Evolutionary conservation across 2,888 invertebrate genomes (phyloP).

Genomic region (Arrhopalites spinosus): DNA sequence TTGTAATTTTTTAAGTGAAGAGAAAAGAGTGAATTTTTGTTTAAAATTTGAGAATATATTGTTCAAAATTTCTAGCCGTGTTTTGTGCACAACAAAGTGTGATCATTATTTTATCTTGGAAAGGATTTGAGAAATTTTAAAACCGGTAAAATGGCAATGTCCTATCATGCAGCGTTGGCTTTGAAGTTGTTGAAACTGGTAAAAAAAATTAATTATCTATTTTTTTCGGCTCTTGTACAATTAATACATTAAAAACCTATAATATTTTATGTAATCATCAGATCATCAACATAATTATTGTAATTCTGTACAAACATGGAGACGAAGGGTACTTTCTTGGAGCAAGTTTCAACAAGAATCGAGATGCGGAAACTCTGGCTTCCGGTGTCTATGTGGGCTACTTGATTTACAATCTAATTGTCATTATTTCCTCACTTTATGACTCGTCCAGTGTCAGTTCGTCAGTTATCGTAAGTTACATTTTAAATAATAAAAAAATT

Average conservation of each 20-base stretch:
- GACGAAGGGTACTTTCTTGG: slow-evolving; percentile 82
- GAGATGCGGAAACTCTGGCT: slow-evolving; percentile 86
- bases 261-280: too few species aligned
- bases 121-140: background rate
- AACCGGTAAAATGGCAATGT: slow-evolving; percentile 42
- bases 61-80: background rate
- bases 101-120: background rate
- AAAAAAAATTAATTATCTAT: slow-evolving; percentile 6
- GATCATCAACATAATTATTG: slow-evolving; percentile 80
- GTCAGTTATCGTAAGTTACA: slow-evolving; percentile 64
- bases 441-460: slow-evolving; percentile 78
- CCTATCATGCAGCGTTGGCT: slow-evolving; percentile 48
- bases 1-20: too few species aligned
- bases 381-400: slow-evolving; percentile 86
- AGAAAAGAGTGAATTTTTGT: too few species aligned
- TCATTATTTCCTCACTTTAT: slow-evolving; percentile 75
- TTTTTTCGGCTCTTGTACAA: background rate
- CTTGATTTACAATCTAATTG: slow-evolving; percentile 79
- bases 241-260: background rate
- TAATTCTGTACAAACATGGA: slow-evolving; percentile 81
- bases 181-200: slow-evolving; percentile 50
- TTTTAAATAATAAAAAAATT: background rate
- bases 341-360: slow-evolving; percentile 87
- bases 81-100: background rate
- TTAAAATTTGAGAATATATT: background rate